Base-by-base conservation (phyloP, 2,888 invertebrate genomes). In the Xanthia togata region DNA sequence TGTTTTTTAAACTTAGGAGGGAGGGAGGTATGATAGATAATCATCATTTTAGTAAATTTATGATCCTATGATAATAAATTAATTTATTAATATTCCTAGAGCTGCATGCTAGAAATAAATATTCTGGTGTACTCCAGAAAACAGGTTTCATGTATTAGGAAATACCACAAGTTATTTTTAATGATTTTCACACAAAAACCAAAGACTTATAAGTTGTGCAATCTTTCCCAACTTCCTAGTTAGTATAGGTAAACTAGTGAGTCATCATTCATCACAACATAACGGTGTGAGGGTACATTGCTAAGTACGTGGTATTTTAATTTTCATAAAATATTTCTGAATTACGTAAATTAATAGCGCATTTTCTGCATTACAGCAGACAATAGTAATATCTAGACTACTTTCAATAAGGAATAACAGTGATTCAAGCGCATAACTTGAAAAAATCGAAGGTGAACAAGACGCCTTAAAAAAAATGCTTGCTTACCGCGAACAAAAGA, bases 401-500 rank as follows among this genome's bases (percentile, higher is more conserved):
- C 57, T 78, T 64, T 83, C 14, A 35, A 0, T 59, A 72, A 0
- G 20, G 31, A 53, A 26, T 35, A 44, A 6, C 12, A 47, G 14
- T 12, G 41, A 41, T 63, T 35, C 53, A 74, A 74, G 59, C 35
- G 20, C 5, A n/a, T 55, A 65, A 20, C 64, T 79, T 62, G 47
- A 76, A 83, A 75, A 84, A 84, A 78, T 68, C 60, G 75, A 80
- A 87, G 84, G 79, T 82, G 73, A 84, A 79, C 81, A 57, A 71
- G 65, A 73, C n/a, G 76, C 73, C 70, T 84, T 86, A 81, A 84
- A 88, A 89, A 83, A 79, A 82, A 73, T 76, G 97, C 98, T 35
- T 38, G 97, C 98, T 69, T 83, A 99, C 99, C 96, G 98, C 98
- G 96, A 98, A 98, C 87, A 98, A 95, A 88, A 98, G 97, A 96